Evolutionary conservation across 2,113 vertebrate species (phyloP), one percentile per base, ranked within the genome.

Genomic region (Astur gentilis): DNA sequence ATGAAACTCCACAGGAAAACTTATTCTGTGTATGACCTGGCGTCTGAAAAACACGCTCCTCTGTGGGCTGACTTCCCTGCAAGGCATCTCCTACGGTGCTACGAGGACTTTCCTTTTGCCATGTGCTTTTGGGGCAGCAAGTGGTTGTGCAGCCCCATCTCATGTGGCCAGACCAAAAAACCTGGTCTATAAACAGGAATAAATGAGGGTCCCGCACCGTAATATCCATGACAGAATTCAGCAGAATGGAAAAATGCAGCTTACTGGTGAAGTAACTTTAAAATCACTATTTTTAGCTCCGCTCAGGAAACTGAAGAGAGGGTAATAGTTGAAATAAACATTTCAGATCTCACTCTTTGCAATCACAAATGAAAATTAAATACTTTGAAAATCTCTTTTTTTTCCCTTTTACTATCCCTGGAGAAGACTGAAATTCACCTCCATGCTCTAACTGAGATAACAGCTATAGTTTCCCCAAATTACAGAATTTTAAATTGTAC

Each of bases 111-210:
- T 38, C 2, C 29, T 82, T 57, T 47, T 22, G 5, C 80, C 29
- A 15, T 0, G 2, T 6, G 8, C 34, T 54, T 49, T 49, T 22
- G 20, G 29, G 34, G 23, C 26, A 44, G 22, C 40, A n/a, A 38
- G 42, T 2, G 47, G 25, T 47, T 38, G 42, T 21, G 36, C 16
- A 52, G 52, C 18, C 52, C 31, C 38, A 58, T 11, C 42, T 62
- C 64, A 23, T 47, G 75, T 16, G 31, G 9, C 19, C 8, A 10
- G 20, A n/a, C 1, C 23, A 64, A 92, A 83, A 3, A 55, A 79
- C 21, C 23, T 11, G 14, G 7, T 73, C 7, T n/a, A 12, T 7
- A 31, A 71, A 26, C 1, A 9, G 64, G 26, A 80, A 47, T 29
- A 90, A 85, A 40, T 2, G 15, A n/a, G 26, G 27, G 12, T n/a